phyloP scores from a whole-genome alignment of 37 sponge, comb jelly and placozoan species.

The Petrosia ficiformis region DNA sequence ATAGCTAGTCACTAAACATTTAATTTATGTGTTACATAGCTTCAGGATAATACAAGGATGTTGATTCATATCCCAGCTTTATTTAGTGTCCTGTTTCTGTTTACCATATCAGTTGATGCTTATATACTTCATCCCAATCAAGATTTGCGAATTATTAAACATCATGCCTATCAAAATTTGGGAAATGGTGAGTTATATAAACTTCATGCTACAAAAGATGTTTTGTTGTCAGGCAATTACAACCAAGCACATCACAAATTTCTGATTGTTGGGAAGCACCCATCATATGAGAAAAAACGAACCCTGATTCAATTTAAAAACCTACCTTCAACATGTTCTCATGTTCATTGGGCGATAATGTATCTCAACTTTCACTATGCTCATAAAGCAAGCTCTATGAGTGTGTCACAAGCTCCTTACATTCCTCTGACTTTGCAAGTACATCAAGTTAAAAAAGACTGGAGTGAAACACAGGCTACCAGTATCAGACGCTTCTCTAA shows the following conservation, averaged over 20 bases:
- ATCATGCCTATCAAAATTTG: too few relatives aligned
- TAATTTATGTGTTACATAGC: too few relatives aligned
- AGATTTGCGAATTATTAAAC: too few relatives aligned
- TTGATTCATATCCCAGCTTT: too few relatives aligned
- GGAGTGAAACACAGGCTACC: slow-evolving; percentile 39
- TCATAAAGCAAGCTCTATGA: slow-evolving; percentile 11
- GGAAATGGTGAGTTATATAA: not conserved
- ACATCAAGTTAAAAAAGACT: slow-evolving; percentile 13
- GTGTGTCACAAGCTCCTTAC: slow-evolving; percentile 23
- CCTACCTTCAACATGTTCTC: slow-evolving; percentile 14
- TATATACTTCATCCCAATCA: too few relatives aligned
- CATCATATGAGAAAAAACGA: slow-evolving; percentile 13
- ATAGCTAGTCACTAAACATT: too few relatives aligned
- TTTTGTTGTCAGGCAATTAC: not conserved
- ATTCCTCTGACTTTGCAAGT: slow-evolving; percentile 6
- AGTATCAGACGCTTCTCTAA: not conserved
- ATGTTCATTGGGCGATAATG: slow-evolving; percentile 20
- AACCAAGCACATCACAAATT: not conserved
- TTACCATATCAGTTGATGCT: too few relatives aligned
- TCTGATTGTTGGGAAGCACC: slow-evolving; percentile 24
- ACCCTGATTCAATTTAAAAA: slow-evolving; percentile 32
- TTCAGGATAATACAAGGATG: too few relatives aligned
- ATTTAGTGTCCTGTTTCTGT: too few relatives aligned
- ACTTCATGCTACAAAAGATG: not conserved
- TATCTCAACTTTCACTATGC: slow-evolving; percentile 33